These are phyloP conservation scores for Calliopsis andreniformis DNA, from an alignment of 1,140 invertebrate genomes.

Conservation along the genomic window DNA sequence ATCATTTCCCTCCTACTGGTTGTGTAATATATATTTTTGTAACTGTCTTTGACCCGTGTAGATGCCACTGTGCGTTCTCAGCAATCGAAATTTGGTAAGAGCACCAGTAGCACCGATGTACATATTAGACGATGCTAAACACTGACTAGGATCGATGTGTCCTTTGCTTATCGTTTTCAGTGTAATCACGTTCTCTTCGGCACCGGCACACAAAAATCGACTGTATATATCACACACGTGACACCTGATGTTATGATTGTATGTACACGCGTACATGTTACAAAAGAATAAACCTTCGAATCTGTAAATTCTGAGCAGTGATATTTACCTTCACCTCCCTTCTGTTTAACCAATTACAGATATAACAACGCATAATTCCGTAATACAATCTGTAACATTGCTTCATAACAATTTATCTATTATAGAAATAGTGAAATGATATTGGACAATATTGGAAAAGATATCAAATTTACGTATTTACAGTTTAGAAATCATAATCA, in stretches of 20 bases:
- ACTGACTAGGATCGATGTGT: slow-evolving; percentile 32
- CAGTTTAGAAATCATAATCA: no score
- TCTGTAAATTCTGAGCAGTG: slow-evolving; percentile 55
- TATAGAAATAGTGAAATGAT: no score
- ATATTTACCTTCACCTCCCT: not conserved
- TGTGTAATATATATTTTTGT: slow-evolving; percentile 73
- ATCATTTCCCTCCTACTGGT: slow-evolving; percentile 54
- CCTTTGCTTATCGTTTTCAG: slow-evolving; percentile 37
- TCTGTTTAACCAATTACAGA: no score
- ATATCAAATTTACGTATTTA: no score
- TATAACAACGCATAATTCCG: no score
- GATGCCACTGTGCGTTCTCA: slow-evolving; percentile 44
- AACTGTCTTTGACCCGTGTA: slow-evolving; percentile 66
- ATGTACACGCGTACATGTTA: slow-evolving; percentile 61
- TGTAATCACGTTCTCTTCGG: slow-evolving; percentile 44
- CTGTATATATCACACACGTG: slow-evolving; percentile 65
- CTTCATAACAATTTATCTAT: no score
- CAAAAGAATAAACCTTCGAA: slow-evolving; percentile 70
- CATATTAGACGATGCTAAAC: slow-evolving; percentile 50
- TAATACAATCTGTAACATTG: no score
- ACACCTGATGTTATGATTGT: slow-evolving; percentile 53
- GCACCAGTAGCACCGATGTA: slow-evolving; percentile 55
- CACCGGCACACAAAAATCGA: slow-evolving; percentile 62
- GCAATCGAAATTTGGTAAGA: slow-evolving; percentile 22
- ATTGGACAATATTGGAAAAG: no score